phyloP scores from a whole-genome alignment of 2,888 invertebrate species.

The Ariolimax columbianus region DNA sequence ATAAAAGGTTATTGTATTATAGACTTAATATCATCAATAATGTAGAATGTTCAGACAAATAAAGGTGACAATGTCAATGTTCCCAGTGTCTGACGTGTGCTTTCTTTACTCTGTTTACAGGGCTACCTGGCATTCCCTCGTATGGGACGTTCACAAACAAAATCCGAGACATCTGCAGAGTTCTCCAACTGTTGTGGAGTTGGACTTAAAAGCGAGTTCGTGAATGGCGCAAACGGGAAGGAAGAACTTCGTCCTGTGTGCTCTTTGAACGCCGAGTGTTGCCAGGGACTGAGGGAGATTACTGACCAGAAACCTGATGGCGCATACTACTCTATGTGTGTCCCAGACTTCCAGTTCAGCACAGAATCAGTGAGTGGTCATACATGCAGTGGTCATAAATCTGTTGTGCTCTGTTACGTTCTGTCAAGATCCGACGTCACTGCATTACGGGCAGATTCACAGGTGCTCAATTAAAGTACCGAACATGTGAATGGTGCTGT shows the following conservation, averaged over 20 bases:
- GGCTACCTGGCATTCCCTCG: slow-evolving; percentile 57
- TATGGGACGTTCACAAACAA: slow-evolving; percentile 53
- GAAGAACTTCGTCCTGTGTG: slow-evolving; percentile 49
- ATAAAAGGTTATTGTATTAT: no score
- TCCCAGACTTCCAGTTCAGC: slow-evolving; percentile 41
- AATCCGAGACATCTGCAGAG: slow-evolving; percentile 35
- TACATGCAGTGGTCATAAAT: neutral
- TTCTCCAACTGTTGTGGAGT: slow-evolving; percentile 48
- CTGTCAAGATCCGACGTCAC: no score
- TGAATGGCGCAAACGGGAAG: slow-evolving; percentile 51
- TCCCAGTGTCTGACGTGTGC: no score
- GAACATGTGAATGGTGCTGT: no score
- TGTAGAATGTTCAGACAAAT: no score
- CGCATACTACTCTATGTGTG: slow-evolving; percentile 54
- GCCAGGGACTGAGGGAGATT: slow-evolving; percentile 49
- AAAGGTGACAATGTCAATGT: no score
- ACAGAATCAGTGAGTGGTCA: slow-evolving; percentile 27
- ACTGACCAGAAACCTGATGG: slow-evolving; percentile 53
- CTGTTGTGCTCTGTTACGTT: no score
- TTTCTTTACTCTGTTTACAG: neutral
- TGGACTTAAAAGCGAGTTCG: slow-evolving; percentile 55
- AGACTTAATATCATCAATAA: no score
- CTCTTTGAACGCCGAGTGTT: slow-evolving; percentile 44
- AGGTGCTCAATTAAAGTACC: no score
- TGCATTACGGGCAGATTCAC: no score